Evolutionary conservation across 2,113 vertebrate species (phyloP), one percentile per base, ranked within the genome.

Genomic region (Podiceps cristatus): DNA sequence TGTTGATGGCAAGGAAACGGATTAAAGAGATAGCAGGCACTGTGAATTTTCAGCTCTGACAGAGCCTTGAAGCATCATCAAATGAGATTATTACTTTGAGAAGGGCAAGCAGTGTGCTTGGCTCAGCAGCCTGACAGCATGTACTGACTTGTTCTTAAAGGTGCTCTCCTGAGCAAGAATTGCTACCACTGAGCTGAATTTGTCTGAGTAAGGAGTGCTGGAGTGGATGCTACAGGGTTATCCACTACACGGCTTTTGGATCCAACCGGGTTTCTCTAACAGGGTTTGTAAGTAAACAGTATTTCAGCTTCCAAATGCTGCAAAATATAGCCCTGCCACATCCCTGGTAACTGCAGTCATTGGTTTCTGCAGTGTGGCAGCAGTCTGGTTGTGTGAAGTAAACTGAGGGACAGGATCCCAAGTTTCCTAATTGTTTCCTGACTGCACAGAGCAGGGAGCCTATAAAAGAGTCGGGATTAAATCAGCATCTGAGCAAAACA

Each of bases 401-500:
- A 79, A 85, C 11, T 63, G 50, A 86, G n/a, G 25, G 62, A 72
- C 37, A 62, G 66, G 66, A 91, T 76, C 81, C 45, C 53, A 73
- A 62, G 71, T 93, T 95, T 91, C 77, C 80, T 88, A 85, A 89
- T 95, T 94, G 90, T 93, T 90, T 93, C 75, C 59, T 88, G 84
- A 68, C 62, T 67, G 44, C 74, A 35, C 42, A 44, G 89, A 69
- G 71, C 55, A 52, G 42, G 42, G 25, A 86, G 42, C 84, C 67
- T 86, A 74, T 96, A 73, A 94, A 96, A 79, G 94, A 88, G 42
- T 9, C 37, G 13, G 59, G 58, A 91, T 94, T 96, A 93, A 97
- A 95, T 88, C 94, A 96, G 71, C 89, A 77, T 96, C 59, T 73
- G 11, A 96, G 87, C 58, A 96, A 95, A 94, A 86, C 81, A 97